Conservation (phyloP, 2,113 vertebrate species). For the Clarias macrocephalus region DNA sequence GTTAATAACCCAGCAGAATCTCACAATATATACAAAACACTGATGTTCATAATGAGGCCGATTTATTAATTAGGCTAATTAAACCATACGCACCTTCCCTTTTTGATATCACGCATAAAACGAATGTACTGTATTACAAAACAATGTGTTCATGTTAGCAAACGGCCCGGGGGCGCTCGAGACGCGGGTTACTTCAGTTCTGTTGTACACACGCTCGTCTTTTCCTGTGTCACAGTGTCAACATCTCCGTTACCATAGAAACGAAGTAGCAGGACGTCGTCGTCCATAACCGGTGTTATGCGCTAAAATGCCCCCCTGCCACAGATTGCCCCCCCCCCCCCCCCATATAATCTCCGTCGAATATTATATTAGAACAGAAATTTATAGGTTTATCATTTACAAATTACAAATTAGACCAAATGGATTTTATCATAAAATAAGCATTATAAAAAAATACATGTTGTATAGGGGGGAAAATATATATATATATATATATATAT, state of each 20-base stretch:
- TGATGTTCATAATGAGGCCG: neutral
- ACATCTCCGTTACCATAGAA: conserved; percentile 36
- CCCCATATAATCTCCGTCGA: too few species aligned
- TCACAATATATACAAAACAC: neutral
- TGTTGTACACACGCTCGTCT: neutral
- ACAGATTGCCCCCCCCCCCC: too few species aligned
- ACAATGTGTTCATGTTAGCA: neutral
- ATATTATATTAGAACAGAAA: too few species aligned
- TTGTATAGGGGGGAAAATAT: too few species aligned
- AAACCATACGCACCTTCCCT: neutral
- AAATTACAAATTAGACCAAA: too few species aligned
- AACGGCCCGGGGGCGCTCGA: neutral
- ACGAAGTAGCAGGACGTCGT: neutral
- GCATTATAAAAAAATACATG: too few species aligned
- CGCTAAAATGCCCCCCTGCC: too few species aligned
- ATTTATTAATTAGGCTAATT: neutral
- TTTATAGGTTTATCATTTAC: too few species aligned
- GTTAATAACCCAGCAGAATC: neutral
- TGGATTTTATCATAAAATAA: too few species aligned
- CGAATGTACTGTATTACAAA: neutral
- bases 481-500: too few species aligned
- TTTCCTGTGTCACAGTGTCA: neutral
- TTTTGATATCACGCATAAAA: neutral
- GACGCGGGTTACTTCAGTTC: neutral
- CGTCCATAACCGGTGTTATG: too few species aligned